These are phyloP conservation scores for Rhinolophus sinicus DNA, from an alignment of 2,113 vertebrate species.

Conservation along the genomic window DNA sequence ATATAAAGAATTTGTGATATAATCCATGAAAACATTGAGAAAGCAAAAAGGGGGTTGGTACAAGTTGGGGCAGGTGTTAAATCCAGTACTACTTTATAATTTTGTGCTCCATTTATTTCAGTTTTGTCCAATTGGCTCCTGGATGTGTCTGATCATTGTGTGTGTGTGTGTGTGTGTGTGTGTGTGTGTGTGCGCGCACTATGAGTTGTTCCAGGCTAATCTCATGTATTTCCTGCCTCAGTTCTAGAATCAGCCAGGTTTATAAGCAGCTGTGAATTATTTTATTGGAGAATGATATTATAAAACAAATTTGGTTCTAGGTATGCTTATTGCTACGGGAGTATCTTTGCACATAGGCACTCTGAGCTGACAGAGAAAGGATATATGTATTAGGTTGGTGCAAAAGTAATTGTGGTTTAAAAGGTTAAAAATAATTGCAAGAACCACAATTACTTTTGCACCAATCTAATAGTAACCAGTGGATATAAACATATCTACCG, in stretches of 20 bases:
- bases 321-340: neutral
- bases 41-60: neutral
- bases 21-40: neutral
- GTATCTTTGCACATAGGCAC: neutral
- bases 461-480: neutral
- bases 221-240: too few species aligned
- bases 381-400: too few species aligned
- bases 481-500: neutral
- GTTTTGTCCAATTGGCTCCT: neutral
- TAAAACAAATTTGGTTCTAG: neutral
- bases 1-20: neutral
- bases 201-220: too few species aligned
- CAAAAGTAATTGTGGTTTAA: too few species aligned
- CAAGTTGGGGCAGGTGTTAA: neutral
- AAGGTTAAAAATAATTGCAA: too few species aligned
- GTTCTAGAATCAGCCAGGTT: neutral
- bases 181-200: too few species aligned
- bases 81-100: neutral
- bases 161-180: too few species aligned
- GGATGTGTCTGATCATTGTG: neutral
- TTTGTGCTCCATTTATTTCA: neutral
- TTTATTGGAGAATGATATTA: neutral
- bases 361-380: neutral
- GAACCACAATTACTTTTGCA: too few species aligned
- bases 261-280: neutral